phyloP scores from a whole-genome alignment of 2,888 invertebrate species.

The Brachyptera risi region DNA sequence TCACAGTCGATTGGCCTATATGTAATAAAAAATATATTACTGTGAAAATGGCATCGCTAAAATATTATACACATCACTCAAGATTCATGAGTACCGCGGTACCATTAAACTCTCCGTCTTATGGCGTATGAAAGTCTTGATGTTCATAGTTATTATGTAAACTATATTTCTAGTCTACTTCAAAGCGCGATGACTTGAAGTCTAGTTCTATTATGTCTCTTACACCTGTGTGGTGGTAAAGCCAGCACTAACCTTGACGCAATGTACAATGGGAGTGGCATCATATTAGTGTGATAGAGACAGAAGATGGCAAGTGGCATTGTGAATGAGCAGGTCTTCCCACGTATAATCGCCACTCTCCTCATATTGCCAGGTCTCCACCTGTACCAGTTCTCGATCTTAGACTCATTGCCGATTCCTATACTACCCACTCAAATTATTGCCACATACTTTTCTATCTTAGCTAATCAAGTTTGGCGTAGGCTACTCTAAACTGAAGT shows the following conservation, averaged over 20 bases:
- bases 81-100: too few relatives aligned
- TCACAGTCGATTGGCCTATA: too few relatives aligned
- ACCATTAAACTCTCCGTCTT: too few relatives aligned
- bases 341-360: too few relatives aligned
- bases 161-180: neutral
- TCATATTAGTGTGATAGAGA: neutral
- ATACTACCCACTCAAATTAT: conserved; percentile 8
- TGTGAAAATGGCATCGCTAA: too few relatives aligned
- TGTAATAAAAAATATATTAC: too few relatives aligned
- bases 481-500: too few relatives aligned
- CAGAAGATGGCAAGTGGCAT: neutral
- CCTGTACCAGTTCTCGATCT: neutral
- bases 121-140: neutral
- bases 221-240: neutral
- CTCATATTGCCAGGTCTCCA: neutral
- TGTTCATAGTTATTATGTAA: neutral
- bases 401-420: neutral
- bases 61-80: too few relatives aligned
- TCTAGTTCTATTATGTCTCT: neutral
- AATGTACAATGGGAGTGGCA: conserved; percentile 5
- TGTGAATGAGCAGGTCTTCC: conserved; percentile 1
- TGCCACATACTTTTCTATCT: too few relatives aligned
- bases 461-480: too few relatives aligned
- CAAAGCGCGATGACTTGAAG: neutral
- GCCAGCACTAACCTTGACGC: neutral